Evolutionary conservation across 2,113 vertebrate species (phyloP), one percentile per base, ranked within the genome.

Genomic region (Ellobius talpinus): DNA sequence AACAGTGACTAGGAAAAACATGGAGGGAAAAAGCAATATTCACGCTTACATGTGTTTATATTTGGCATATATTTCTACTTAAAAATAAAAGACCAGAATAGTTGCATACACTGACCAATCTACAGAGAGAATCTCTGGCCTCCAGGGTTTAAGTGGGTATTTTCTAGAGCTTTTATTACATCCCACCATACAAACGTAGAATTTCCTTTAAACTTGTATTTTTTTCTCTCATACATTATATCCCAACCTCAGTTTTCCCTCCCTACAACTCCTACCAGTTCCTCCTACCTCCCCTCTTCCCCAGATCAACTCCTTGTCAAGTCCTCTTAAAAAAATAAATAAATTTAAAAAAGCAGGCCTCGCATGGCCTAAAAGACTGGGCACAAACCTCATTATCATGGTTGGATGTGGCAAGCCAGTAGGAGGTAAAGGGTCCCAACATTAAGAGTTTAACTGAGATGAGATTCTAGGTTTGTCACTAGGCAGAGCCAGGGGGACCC

Each of bases 21-120:
- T 10, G 63, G 70, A 90, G 39, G 31, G 39, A 74, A 70, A 73
- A 74, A 63, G 68, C 7, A 76, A 16, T 3, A 26, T 39, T 68
- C 45, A 50, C 36, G 58, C 47, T 89, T 50, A 39, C 39, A 14
- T 58, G 10, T n/a, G 17, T 93, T 45, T 58, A 33, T 21, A 55
- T 36, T 65, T n/a, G 90, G 42, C n/a, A 68, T 0, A 1, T 78
- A 58, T n/a, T 87, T 76, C 12, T 26, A 89, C 58, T 52, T 91
- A 45, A 95, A 92, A 66, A 87, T 31, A 85, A 31, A 33, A 84
- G n/a, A 87, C 65, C 42, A 55, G 42, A 93, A 90, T 0, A 94
- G 90, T 39, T 26, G 39, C 72, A 77, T 61, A 5, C 21, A 65
- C 78, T 3, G 52, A 76, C 17, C 39, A 33, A 66, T 4, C 42